Evolutionary conservation across 1,140 invertebrate species (phyloP).

Genomic region (Cardiocondyla obscurior): DNA sequence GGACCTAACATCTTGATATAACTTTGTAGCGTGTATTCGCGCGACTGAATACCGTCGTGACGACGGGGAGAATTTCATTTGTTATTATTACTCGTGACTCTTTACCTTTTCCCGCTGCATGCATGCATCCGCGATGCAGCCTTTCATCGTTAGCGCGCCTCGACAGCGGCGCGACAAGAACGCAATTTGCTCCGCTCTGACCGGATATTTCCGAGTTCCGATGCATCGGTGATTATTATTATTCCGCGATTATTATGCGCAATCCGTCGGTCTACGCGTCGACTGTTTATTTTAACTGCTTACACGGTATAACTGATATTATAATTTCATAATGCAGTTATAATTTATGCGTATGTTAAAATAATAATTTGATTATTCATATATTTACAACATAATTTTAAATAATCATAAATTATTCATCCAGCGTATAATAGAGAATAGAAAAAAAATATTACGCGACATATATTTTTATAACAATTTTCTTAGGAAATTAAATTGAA

Average conservation of each 20-base stretch:
- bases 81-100: slow-evolving; percentile 46
- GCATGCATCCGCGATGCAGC: slow-evolving; percentile 3
- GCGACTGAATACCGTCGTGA: not conserved
- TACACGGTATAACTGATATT: not conserved
- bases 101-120: not conserved
- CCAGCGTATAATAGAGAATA: no score
- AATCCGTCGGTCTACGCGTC: not conserved
- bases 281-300: not conserved
- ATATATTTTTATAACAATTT: no score
- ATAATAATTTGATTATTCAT: not conserved
- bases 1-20: slow-evolving; percentile 49
- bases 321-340: not conserved
- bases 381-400: not conserved
- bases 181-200: slow-evolving; percentile 9
- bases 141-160: not conserved
- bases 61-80: slow-evolving; percentile 40
- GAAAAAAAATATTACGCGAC: no score
- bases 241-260: not conserved
- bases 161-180: not conserved
- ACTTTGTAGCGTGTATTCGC: slow-evolving; percentile 28
- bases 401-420: not conserved
- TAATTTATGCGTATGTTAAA: not conserved
- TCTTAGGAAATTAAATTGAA: slow-evolving; percentile 81
- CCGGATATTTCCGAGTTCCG: not conserved
- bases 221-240: not conserved